Percentiles rank a stretch among this genome's conserved stretches.
Conservation (phyloP, 2,797 vertebrate genomes). For the Balearica regulorum region DNA sequence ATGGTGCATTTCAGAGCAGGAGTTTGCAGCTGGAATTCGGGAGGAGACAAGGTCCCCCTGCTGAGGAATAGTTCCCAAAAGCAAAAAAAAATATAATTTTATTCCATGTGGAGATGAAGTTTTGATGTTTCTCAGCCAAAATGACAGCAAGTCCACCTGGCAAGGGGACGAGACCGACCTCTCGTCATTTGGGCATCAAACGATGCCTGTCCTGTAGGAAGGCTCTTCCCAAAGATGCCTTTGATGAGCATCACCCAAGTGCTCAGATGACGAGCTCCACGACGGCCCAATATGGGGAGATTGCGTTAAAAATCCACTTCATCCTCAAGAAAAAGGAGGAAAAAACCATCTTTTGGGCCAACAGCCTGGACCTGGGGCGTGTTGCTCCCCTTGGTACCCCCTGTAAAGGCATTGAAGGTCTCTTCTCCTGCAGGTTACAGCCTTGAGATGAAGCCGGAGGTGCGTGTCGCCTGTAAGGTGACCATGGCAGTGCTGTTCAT, state of each 20-base stretch:
- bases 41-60: not conserved
- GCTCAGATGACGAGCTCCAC: not conserved
- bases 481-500: not conserved
- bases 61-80: not conserved
- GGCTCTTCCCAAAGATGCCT: not conserved
- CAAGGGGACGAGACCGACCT: rapidly evolving
- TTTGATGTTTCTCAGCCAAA: not conserved
- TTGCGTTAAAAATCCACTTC: not conserved
- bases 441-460: not conserved
- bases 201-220: not conserved
- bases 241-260: not conserved
- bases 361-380: rapidly evolving
- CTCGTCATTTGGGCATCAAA: not conserved
- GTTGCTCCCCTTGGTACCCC: not conserved
- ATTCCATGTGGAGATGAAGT: not conserved
- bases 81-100: not conserved
- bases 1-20: not conserved
- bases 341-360: too few species aligned
- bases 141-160: too few species aligned
- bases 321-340: rapidly evolving
- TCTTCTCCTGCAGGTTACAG: not conserved
- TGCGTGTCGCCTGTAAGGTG: not conserved
- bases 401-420: not conserved
- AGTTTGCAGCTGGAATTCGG: not conserved
- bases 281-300: rapidly evolving